Conservation (phyloP, 2,888 invertebrate species). For the Chalcosyrphus nemorum region DNA sequence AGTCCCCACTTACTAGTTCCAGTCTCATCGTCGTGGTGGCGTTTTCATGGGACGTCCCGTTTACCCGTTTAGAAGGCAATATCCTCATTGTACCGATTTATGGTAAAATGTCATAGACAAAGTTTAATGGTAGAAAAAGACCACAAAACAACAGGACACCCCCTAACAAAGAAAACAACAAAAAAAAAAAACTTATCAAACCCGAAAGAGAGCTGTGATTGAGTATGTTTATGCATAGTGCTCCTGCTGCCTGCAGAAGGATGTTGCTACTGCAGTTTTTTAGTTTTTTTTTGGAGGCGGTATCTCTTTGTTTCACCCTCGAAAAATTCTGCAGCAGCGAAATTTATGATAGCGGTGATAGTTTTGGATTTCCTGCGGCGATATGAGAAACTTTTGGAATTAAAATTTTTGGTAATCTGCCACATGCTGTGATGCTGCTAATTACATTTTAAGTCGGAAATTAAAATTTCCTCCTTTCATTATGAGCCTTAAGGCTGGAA, state of each 20-base stretch:
- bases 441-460: slow-evolving; percentile 68
- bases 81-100: slow-evolving; percentile 71
- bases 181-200: slow-evolving; percentile 58
- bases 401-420: slow-evolving; percentile 70
- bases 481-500: slow-evolving; percentile 27
- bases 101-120: slow-evolving; percentile 72
- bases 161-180: neutral
- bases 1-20: slow-evolving; percentile 1
- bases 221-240: slow-evolving; percentile 68
- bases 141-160: slow-evolving; percentile 13
- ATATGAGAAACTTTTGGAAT: slow-evolving; percentile 55
- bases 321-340: slow-evolving; percentile 36
- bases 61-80: slow-evolving; percentile 35
- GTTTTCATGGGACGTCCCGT: slow-evolving; percentile 43
- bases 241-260: slow-evolving; percentile 3
- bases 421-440: slow-evolving; percentile 69
- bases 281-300: neutral
- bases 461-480: slow-evolving; percentile 40
- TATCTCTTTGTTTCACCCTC: neutral
- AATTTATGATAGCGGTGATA: slow-evolving; percentile 69
- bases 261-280: neutral
- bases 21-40: slow-evolving; percentile 8
- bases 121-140: slow-evolving; percentile 67
- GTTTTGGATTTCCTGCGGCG: slow-evolving; percentile 46
- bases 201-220: slow-evolving; percentile 61